Evolutionary conservation across 1,140 invertebrate species (phyloP).

Genomic region (Atta colombica): DNA sequence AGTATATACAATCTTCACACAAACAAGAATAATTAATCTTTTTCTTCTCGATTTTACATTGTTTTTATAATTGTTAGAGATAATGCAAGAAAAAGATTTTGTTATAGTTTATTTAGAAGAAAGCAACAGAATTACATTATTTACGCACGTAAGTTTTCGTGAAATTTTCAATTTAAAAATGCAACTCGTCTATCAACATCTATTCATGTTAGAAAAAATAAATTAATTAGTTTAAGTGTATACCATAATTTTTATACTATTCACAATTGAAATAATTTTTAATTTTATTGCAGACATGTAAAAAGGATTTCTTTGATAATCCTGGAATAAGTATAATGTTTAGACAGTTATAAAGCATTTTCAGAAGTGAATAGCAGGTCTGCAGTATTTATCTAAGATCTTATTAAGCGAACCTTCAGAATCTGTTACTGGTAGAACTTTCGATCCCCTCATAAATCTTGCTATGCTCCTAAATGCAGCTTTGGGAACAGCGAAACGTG

Average conservation of each 20-base stretch:
- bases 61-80: too few relatives aligned
- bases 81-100: not conserved
- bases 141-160: not conserved
- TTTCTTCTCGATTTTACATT: not conserved
- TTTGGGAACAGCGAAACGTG: constrained; percentile 12
- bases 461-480: not conserved
- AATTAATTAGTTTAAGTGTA: not conserved
- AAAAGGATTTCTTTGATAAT: constrained; percentile 8
- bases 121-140: not conserved
- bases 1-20: not conserved
- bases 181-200: too few relatives aligned
- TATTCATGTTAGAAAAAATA: not conserved
- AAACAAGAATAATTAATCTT: not conserved
- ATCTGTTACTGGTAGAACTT: not conserved
- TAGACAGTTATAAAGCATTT: not conserved
- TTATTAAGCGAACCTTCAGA: constrained; percentile 32
- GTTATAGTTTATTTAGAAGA: not conserved
- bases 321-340: not conserved
- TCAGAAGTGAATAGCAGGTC: not conserved
- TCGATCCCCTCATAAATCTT: constrained; percentile 26
- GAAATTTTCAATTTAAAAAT: constrained; percentile 15
- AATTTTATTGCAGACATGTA: not conserved
- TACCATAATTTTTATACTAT: not conserved
- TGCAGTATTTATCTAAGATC: constrained; percentile 8
- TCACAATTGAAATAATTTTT: not conserved